Evolutionary conservation across 2,797 vertebrate species (phyloP).

Genomic region (Pseudochromis fuscus): DNA sequence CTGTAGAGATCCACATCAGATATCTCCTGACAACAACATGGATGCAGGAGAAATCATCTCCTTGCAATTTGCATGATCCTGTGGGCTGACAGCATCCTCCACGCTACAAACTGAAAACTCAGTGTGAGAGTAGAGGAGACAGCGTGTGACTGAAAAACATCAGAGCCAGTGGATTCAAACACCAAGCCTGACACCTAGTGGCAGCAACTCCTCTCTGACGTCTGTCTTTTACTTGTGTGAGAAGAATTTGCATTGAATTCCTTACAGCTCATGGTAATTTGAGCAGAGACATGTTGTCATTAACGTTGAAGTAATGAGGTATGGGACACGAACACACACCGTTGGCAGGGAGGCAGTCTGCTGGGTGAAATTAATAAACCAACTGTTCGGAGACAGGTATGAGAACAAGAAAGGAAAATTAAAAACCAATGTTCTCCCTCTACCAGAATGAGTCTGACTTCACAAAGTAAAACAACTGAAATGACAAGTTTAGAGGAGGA

Average conservation of each 20-base stretch:
- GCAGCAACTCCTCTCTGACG: neutral
- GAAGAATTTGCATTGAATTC: neutral
- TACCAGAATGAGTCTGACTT: neutral
- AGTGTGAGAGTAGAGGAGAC: neutral
- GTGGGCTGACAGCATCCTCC: neutral
- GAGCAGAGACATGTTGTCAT: neutral
- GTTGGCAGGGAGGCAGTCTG: neutral
- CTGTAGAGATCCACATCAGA: neutral
- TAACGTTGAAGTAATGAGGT: constrained; percentile 2
- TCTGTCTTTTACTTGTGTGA: neutral
- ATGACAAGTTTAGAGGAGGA: no score
- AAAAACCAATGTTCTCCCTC: neutral
- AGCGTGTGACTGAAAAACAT: neutral
- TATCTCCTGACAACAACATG: neutral
- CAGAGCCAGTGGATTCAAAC: neutral
- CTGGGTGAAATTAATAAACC: neutral
- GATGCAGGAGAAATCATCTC: neutral
- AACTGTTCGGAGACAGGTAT: neutral
- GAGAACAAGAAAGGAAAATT: neutral
- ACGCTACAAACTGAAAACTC: neutral
- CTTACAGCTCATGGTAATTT: neutral
- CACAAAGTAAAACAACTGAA: no score
- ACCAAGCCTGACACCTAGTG: constrained; percentile 70
- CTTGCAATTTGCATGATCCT: neutral
- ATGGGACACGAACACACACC: neutral